phyloP scores from a whole-genome alignment of 2,797 vertebrate genomes.

The Acipenser transmontanus region DNA sequence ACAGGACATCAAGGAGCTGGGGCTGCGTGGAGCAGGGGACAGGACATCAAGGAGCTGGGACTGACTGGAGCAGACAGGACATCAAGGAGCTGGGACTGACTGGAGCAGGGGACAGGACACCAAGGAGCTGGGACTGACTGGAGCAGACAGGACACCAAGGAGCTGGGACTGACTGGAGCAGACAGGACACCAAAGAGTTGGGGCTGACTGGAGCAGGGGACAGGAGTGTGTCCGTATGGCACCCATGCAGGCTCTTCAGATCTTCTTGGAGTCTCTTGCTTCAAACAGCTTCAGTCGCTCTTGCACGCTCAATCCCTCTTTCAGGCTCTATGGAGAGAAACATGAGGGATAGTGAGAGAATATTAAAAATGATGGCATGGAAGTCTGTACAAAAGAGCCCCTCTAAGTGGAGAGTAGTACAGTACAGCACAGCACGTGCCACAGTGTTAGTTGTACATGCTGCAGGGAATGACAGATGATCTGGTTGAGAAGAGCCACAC shows the following conservation, averaged over 20 bases:
- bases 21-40: no score
- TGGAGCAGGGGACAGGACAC: no score
- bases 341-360: conserved; percentile 17
- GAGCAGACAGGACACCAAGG: no score
- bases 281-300: conserved; percentile 96
- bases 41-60: no score
- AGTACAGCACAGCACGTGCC: not conserved
- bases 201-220: not conserved
- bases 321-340: conserved; percentile 78
- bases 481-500: not conserved
- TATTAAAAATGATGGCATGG: not conserved
- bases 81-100: no score
- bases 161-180: no score
- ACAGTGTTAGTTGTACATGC: conserved; percentile 11
- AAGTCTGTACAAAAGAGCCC: not conserved
- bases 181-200: no score
- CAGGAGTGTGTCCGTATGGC: not conserved
- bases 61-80: no score
- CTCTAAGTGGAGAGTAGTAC: not conserved
- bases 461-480: conserved; percentile 1
- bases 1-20: no score
- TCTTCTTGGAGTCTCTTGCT: conserved; percentile 89
- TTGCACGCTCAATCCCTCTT: conserved; percentile 95
- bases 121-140: no score
- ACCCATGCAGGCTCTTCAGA: conserved; percentile 43